A percentile compares a stretch with the other conserved stretches of the same genome.
phyloP scores from a whole-genome alignment of 2,888 invertebrate genomes.

The Pherbina coryleti region DNA sequence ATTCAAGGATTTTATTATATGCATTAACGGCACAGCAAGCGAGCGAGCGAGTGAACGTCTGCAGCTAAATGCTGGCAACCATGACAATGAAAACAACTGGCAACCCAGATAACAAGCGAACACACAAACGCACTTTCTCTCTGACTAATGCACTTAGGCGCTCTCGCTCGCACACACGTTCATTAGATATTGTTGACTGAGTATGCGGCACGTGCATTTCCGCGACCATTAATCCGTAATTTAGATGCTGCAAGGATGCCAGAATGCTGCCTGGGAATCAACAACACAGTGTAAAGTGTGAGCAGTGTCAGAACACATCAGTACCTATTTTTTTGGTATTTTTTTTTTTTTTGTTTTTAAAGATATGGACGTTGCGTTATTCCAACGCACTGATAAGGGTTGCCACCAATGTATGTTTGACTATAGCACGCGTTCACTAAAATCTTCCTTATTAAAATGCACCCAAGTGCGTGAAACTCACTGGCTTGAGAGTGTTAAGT shows the following conservation, averaged over 20 bases:
- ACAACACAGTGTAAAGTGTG: background rate
- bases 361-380: background rate
- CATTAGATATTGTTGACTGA: background rate
- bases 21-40: background rate
- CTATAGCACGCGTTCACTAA: background rate
- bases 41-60: background rate
- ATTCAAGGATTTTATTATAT: background rate
- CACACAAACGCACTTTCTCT: background rate
- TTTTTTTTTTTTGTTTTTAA: background rate
- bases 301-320: background rate
- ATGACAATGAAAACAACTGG: slow-evolving; percentile 6
- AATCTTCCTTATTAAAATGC: background rate
- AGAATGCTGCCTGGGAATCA: slow-evolving; percentile 34
- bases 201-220: slow-evolving; percentile 50
- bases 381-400: background rate
- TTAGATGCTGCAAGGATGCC: slow-evolving; percentile 46
- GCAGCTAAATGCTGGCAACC: slow-evolving; percentile 14
- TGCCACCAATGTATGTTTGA: background rate
- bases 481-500: background rate
- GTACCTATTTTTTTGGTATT: background rate
- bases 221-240: slow-evolving; percentile 52
- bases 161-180: background rate
- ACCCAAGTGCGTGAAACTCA: background rate
- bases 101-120: background rate
- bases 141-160: background rate